Evolutionary conservation across 2,113 vertebrate genomes (phyloP).

Genomic region (Centropus bengalensis): DNA sequence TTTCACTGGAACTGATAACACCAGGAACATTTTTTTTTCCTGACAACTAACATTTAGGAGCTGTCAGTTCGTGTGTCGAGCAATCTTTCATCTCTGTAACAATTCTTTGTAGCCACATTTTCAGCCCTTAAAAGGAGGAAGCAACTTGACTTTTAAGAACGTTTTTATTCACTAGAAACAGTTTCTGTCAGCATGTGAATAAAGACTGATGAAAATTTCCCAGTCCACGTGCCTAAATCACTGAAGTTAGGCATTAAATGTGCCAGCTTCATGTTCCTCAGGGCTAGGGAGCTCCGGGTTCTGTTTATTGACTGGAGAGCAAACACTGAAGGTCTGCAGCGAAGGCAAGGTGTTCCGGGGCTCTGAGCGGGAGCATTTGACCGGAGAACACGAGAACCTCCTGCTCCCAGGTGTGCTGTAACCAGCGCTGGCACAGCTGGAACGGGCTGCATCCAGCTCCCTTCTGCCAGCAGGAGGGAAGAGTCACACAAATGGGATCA

Average conservation of each 20-base stretch:
- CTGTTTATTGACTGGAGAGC: background rate
- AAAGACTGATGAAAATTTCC: background rate
- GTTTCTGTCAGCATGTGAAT: background rate
- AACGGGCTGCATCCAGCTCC: background rate
- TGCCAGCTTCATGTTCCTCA: background rate
- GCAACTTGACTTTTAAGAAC: background rate
- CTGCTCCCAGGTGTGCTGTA: background rate
- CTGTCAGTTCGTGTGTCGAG: background rate
- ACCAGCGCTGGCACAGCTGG: background rate
- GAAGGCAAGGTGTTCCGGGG: background rate
- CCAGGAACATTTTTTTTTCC: background rate
- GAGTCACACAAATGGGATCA: background rate
- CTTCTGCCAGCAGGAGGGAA: background rate
- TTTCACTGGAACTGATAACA: constrained; percentile 28
- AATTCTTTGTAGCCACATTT: background rate
- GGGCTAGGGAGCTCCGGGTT: background rate
- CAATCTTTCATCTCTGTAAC: constrained; percentile 1
- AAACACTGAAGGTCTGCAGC: background rate
- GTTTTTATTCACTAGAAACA: background rate
- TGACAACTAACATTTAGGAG: constrained; percentile 39
- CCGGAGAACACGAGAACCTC: background rate
- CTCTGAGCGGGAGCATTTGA: background rate
- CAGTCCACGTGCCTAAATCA: background rate
- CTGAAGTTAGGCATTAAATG: background rate
- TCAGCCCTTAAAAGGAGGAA: background rate